Base-by-base conservation (phyloP, 2,888 invertebrate species). In the Trichacis sp. region DNA sequence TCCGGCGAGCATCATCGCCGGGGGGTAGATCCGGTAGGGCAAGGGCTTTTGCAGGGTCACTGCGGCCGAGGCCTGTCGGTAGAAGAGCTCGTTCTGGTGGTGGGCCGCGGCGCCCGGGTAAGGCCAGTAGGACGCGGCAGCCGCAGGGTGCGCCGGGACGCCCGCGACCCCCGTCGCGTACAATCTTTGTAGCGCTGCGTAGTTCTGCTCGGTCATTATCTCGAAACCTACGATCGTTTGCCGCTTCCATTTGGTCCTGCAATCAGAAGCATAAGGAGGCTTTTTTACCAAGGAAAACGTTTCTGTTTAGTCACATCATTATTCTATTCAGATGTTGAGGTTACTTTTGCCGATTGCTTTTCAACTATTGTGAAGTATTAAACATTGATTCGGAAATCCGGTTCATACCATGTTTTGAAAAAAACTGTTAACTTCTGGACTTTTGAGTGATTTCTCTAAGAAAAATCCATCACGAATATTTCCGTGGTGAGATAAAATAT, bases 231-330 rank as follows among this genome's bases (percentile, higher is more conserved):
- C 98, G 0, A 98, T 97, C 12, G 98, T 97, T 85, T 98, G 98
- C 1, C 98, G 91, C 86, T 98, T 98, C 98, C 98, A 99, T 88
- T 98, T 98, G 84, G 98, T 98, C 85, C 96, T 96, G 89, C 19
- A 87, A 87, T 73, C 75, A 84, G 11, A 46, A 20, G n/a, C n/a
- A n/a, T n/a, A n/a, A n/a, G n/a, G n/a, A n/a, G n/a, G n/a, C n/a
- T n/a, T n/a, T n/a, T n/a, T n/a, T n/a, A n/a, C n/a, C n/a, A n/a
- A n/a, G n/a, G n/a, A n/a, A n/a, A n/a, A n/a, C n/a, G n/a, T n/a
- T n/a, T n/a, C n/a, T n/a, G n/a, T n/a, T n/a, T n/a, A n/a, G n/a
- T n/a, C n/a, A n/a, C n/a, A n/a, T n/a, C n/a, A n/a, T n/a, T n/a
- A n/a, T n/a, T n/a, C n/a, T n/a, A n/a, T n/a, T n/a, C n/a, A n/a